Evolutionary conservation across 2,797 vertebrate species (phyloP).

Genomic region (Bothrops alternatus): DNA sequence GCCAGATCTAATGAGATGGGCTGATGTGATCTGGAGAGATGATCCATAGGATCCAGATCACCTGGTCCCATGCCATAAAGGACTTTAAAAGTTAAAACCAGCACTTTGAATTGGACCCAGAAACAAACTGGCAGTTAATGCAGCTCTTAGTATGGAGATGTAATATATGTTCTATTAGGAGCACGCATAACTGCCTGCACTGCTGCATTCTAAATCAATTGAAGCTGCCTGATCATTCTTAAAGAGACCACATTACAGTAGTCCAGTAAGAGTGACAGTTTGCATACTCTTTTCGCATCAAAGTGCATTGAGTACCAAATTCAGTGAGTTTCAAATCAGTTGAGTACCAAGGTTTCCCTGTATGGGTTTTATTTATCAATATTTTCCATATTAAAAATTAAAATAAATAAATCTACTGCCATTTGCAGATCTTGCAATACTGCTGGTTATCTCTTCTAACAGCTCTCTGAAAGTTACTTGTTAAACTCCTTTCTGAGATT

Average conservation of each 20-base stretch:
- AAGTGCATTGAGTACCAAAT: background rate
- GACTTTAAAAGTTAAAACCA: background rate
- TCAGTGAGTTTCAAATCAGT: background rate
- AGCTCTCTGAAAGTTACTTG: background rate
- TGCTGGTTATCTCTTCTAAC: background rate
- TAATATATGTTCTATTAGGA: background rate
- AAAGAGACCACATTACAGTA: background rate
- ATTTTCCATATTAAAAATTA: background rate
- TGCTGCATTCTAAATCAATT: background rate
- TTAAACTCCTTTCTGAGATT: background rate
- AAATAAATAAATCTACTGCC: background rate
- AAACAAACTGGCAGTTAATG: background rate
- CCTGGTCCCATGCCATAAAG: background rate
- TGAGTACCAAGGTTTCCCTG: background rate
- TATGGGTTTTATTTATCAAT: background rate
- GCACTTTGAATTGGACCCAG: no score
- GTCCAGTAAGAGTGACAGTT: background rate
- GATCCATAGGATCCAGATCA: background rate
- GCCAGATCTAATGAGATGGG: no score
- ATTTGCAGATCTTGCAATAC: background rate
- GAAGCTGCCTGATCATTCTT: background rate
- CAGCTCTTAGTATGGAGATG: background rate
- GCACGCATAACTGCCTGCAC: background rate
- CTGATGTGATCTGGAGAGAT: background rate
- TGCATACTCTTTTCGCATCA: background rate